Evolutionary conservation across 2,797 vertebrate genomes (phyloP), one percentile per base, ranked within the genome.

Genomic region (Capromys pilorides): DNA sequence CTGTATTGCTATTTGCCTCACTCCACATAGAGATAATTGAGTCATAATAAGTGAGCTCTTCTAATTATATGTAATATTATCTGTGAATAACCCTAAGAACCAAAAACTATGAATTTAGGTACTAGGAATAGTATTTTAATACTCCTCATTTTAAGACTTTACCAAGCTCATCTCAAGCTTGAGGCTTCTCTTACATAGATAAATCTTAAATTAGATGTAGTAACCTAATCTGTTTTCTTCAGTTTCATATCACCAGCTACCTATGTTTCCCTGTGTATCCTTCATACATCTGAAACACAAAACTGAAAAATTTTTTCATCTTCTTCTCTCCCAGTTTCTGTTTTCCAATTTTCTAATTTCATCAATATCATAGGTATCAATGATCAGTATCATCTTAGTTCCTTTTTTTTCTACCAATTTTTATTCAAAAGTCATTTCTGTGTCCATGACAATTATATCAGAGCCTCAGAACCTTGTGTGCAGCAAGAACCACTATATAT

Each of bases 181-280:
- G n/a, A 92, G 41, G 9, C 28, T 90, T 91, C 49, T 59, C 21
- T 83, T 66, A 62, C 7, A 12, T 77, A n/a, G 28, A n/a, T 57
- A 75, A 28, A 81, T 82, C 77, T 78, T 69, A 81, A 91, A 80
- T 93, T 51, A 78, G 33, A 51, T 89, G 24, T 88, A 86, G 18
- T 54, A 95, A n/a, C 36, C 86, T 81, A 39, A 86, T 69, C 36
- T 66, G 19, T 94, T 82, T 91, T 88, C 41, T 88, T 82, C 62
- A 41, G 33, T 84, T 39, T 21, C 80, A 4, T 86, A n/a, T 91
- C 66, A 73, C 26, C 49, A 81, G 61, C 69, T 66, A 24, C 21
- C 61, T 95, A 8, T 75, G 5, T 80, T 54, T 85, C 19, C 24
- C 36, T 94, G 7, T 51, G 12, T 64, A 51, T 82, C 39, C n/a